Base-by-base conservation (phyloP, 2,113 vertebrate species). In the Vulpes ferrilata region DNA sequence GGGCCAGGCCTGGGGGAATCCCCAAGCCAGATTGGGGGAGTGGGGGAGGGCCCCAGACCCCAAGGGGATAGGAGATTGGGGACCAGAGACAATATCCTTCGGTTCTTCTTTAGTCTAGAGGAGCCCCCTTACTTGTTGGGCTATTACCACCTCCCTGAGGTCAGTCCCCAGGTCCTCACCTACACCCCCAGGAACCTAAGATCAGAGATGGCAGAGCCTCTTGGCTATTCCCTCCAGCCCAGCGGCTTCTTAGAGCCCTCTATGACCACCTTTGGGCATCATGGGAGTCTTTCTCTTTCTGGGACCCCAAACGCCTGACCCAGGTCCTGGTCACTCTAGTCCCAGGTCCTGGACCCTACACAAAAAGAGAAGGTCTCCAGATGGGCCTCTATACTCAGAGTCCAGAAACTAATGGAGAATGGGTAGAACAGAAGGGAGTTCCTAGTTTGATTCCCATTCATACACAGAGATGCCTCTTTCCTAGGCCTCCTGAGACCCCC, bases 1-100 rank as follows among this genome's bases (percentile, higher is more conserved):
- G 80, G 93, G 55, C 80, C 67, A 48, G 95, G 85, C 90, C 96
- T 83, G 27, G 30, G 90, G 97, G 92, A 97, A 98, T 96, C 92
- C 97, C 97, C 80, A 22, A 79, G 0, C 1, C 51, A 84, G 71
- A 71, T 15, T 0, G 0, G 55, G 35, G 69, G 64, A 64, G 62
- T 6, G 0, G 64, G 84, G 10, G 8, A 79, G n/a, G 95, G 84
- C 53, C 22, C 81, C 91, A 93, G 90, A 95, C 57, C 79, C 74
- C 95, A 64, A 78, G n/a, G 22, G 85, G 30, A 79, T 92, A 84
- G 64, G 60, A 79, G 65, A 79, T 64, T 89, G 48, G 73, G 64
- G 5, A 1, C 32, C 88, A 67, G 69, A 30, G 73, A 85, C 62
- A 73, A 73, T 57, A 90, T 51, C 88, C 48, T 93, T 27, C 60